Evolutionary conservation across 1,140 invertebrate genomes (phyloP), one percentile per base, ranked within the genome.

Genomic region (Zaprionus inermis): DNA sequence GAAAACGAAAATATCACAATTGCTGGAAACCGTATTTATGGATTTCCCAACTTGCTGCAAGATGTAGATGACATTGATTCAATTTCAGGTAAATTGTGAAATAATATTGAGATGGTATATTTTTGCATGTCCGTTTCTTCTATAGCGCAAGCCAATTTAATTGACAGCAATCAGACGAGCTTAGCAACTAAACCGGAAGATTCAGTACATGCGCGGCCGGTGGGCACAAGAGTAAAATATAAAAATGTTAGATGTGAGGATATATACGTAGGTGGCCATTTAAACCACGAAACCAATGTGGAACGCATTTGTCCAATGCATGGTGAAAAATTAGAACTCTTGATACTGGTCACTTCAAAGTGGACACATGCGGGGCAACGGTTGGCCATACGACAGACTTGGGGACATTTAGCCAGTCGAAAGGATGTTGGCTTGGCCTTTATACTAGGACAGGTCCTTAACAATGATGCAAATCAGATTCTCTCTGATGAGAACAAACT

Each of bases 321-420:
- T 20, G 96, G 96, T 22, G 92, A 94, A 44, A 93, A 96, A 72
- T 93, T 49, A 5, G 3, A 94, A 68, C 90, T 97, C 20, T 82
- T 97, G 28, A 94, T 97, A 52, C 86, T 96, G 3, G 95, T 98
- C 22, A 97, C 96, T 76, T 97, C 97, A 3, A 96, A 97, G 2
- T 96, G 96, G 6, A 93, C 93, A 7, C 96, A 97, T 90, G 92
- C 94, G n/a, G 94, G 94, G n/a, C 95, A 96, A 5, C 93, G 97
- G 51, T 94, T 95, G 77, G 96, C 96, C 4, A 96, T 98, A 52
- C 93, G 97, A 34, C 94, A 96, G 78, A 98, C 97, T 0, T 98
- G 97, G 97, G 97, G 96, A 14, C 95, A 97, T 88, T 96, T 94
- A 92, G 94, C 94, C 14, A 94, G 94, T 49, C 93, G 96, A 22